These are phyloP conservation scores for Rhagologus leucostigma DNA, from an alignment of 2,113 vertebrate genomes.

Conservation along the genomic window DNA sequence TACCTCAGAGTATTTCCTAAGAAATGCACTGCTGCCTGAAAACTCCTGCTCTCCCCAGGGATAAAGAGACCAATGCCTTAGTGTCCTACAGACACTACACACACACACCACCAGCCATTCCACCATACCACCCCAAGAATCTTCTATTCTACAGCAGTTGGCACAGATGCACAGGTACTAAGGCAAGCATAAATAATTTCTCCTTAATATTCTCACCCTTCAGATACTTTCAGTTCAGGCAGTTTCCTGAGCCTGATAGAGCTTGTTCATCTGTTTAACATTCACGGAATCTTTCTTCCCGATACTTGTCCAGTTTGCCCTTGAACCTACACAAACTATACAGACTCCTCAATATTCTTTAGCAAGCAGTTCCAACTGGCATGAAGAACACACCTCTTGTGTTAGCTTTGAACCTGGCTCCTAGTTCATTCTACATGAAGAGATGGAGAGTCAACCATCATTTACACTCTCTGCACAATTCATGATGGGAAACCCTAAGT, in stretches of 20 bases:
- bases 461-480: not conserved
- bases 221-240: not conserved
- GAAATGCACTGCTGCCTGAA: not conserved
- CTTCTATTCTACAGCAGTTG: not conserved
- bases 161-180: not conserved
- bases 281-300: not conserved
- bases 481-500: not conserved
- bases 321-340: not conserved
- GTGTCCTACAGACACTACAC: not conserved
- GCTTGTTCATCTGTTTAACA: not conserved
- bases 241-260: not conserved
- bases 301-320: not conserved
- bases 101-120: not conserved
- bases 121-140: not conserved
- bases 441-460: not conserved
- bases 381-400: not conserved
- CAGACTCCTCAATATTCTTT: not conserved
- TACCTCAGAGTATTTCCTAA: not conserved
- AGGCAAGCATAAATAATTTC: not conserved
- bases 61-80: not conserved
- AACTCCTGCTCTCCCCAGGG: not conserved
- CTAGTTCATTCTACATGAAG: not conserved
- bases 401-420: not conserved
- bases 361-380: not conserved
- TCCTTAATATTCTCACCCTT: not conserved